Evolutionary conservation across 37 sponge, comb jelly and placozoan species (phyloP), one percentile per base, ranked within the genome.

Genomic region (Hormiphora californensis): DNA sequence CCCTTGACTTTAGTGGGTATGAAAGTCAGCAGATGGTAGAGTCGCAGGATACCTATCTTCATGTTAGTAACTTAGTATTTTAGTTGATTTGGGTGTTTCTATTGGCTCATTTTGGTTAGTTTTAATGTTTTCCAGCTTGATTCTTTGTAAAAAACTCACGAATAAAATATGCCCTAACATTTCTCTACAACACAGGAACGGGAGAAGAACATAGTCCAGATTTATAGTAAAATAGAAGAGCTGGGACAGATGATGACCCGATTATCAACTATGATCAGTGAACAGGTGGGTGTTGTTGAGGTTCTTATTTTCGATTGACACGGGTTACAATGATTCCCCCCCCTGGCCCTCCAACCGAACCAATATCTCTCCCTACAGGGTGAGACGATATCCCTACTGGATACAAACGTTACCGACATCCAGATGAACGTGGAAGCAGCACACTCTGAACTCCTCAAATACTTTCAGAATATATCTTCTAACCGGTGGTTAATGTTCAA

Each of bases 401-500:
- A 98, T 87, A 81, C 90, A 9, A 98, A 98, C 54, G 94, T 95
- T 39, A 86, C 86, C 8, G 95, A 95, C 36, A 89, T 91, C 19
- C 88, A 92, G 33, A 88, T 69, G 35, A 94, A 98, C 87, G 93
- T 98, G n/a, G 94, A 98, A 37, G 94, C 94, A 17, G 99, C 94
- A 15, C 92, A 98, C 69, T 88, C 90, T 11, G 99, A 98, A 89
- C 91, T 98, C 22, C 88, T 98, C 36, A 98, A 98, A 87, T 98
- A 98, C 53, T 95, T 98, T 87, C 90, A 93, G 69, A 90, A 90
- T 33, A 89, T 98, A 41, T 93, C 95, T 12, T 95, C 95, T n/a
- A 95, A 95, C 88, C 89, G 99, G 43, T 98, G 99, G 99, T 91
- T 98, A 1, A 98, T 98, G 94, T 62, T 98, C 35, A 94, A 98